These are phyloP conservation scores for Agrochola litura DNA, from an alignment of 2,888 invertebrate species.

Conservation along the genomic window DNA sequence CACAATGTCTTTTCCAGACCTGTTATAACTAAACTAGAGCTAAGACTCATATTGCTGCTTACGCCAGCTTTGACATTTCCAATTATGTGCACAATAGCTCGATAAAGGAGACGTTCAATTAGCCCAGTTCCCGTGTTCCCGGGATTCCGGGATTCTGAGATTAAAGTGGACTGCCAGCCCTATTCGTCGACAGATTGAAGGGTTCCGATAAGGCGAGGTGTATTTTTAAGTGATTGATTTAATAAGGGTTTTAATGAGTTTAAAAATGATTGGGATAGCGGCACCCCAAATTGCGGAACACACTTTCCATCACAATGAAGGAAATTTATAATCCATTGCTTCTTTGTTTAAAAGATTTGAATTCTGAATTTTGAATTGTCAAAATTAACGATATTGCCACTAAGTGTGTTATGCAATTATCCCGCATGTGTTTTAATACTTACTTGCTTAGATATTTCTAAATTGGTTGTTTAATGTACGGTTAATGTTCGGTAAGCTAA, in stretches of 20 bases:
- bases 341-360: not conserved
- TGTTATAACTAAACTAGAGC: conserved; percentile 33
- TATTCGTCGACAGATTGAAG: conserved; percentile 43
- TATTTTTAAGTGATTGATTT: conserved; percentile 43
- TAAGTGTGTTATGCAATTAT: not conserved
- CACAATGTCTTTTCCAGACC: not conserved
- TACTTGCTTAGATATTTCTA: not conserved
- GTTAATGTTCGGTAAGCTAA: not conserved
- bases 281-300: not conserved
- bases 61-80: conserved; percentile 58
- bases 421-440: not conserved
- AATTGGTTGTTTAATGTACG: not conserved
- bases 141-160: conserved; percentile 31
- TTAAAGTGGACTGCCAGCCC: conserved; percentile 53
- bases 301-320: not conserved
- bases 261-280: not conserved
- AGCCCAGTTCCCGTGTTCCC: conserved; percentile 40
- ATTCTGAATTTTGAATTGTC: too few species aligned
- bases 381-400: not conserved
- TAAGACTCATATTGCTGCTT: conserved; percentile 40
- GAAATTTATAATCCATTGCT: not conserved
- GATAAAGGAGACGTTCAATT: conserved; percentile 61
- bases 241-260: not conserved
- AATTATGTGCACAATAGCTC: conserved; percentile 54
- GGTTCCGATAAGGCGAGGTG: conserved; percentile 2